Conservation (phyloP, 2,113 vertebrate genomes). For the Chaetorhynchus papuensis region DNA sequence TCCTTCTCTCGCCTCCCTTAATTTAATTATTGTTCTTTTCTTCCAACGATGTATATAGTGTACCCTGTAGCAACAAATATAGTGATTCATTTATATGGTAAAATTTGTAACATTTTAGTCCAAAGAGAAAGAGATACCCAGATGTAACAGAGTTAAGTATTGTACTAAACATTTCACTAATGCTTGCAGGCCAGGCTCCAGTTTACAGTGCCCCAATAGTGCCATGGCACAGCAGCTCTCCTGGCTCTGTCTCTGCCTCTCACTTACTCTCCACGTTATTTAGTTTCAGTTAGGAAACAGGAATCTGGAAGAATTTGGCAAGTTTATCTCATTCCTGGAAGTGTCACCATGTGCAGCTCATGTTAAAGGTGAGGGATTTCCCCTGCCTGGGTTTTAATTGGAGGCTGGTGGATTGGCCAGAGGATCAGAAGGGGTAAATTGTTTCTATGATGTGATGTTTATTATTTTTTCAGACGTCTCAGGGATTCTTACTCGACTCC, state of each 20-base stretch:
- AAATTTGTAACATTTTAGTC: conserved; percentile 24
- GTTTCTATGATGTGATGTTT: background rate
- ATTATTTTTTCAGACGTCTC: conserved; percentile 51
- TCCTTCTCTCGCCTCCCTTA: conserved; percentile 49
- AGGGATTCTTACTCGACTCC: conserved; percentile 53
- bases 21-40: conserved; percentile 63
- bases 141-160: background rate
- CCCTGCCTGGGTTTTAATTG: background rate
- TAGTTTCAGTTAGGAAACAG: background rate
- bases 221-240: conserved; percentile 11
- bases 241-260: background rate
- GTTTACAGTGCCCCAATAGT: conserved; percentile 1
- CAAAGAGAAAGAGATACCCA: background rate
- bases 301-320: background rate
- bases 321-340: background rate
- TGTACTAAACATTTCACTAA: conserved; percentile 51
- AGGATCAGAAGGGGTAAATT: conserved; percentile 33
- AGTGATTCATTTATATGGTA: conserved; percentile 12
- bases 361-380: background rate
- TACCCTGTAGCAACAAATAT: conserved; percentile 32
- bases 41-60: conserved; percentile 52
- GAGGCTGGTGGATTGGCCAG: background rate
- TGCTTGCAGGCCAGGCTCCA: conserved; percentile 74
- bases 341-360: background rate
- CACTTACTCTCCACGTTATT: background rate